Evolutionary conservation across 1,140 invertebrate genomes (phyloP), one percentile per base, ranked within the genome.

Genomic region (Aleiodes sp.): DNA sequence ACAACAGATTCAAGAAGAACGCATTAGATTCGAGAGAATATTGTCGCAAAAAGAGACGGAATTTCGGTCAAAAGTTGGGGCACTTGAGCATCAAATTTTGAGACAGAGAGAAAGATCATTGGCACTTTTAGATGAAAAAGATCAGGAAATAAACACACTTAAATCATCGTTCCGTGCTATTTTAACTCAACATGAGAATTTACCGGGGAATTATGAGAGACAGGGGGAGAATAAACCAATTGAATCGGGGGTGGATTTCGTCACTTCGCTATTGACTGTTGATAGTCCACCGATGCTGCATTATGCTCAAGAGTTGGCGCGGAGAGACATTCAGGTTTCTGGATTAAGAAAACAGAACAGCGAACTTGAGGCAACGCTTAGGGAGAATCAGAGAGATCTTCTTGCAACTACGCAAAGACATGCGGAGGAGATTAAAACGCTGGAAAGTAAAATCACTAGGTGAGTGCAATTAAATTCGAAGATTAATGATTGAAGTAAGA

Each of bases 261-360:
- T 85, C 1, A 78, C 78, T 8, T 80, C 78, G 59, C 75, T 84
- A 39, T 29, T 85, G 29, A 76, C 79, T 1, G 74, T 71, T 16
- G 84, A 86, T 73, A 90, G 87, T 74, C 90, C 91, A 9, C 92
- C 92, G 70, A 91, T 96, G 87, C 78, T 96, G 16, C 93, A 95
- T 86, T 95, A 95, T 80, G 92, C 91, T 52, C 93, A 96, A 80
- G 94, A 96, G 83, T 80, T 94, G 65, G 92, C 94, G 0, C 83
- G 94, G 6, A 92, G 91, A 78, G 93, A 96, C 73, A 91, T 95
- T 8, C 94, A 96, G 78, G 90, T 96, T 39, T 88, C 91, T 0
- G 87, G 88, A 39, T 84, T 95, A 6, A 86, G 94, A 65, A 92
- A 91, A 77, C 88, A 92, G 60, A 93, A 94, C 76, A 88, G 91